Evolutionary conservation across 2,797 vertebrate genomes (phyloP).

Genomic region (Manis pentadactyla): DNA sequence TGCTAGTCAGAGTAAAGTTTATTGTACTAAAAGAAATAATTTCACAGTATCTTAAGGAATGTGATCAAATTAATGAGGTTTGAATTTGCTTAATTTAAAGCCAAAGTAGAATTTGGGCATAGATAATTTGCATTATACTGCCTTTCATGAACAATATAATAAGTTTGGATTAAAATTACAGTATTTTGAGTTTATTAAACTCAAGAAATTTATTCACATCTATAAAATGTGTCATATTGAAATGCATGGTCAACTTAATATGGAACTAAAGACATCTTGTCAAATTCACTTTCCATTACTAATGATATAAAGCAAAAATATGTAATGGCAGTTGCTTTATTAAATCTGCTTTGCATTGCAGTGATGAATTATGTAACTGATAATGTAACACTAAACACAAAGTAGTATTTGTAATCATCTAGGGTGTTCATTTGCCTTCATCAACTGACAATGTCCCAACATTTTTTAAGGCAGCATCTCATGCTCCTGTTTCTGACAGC

Average conservation of each 20-base stretch:
- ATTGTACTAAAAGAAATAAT: not conserved
- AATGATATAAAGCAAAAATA: not conserved
- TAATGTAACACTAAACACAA: not conserved
- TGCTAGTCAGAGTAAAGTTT: not conserved
- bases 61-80: not conserved
- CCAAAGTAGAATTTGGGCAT: not conserved
- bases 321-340: not conserved
- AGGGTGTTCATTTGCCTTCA: not conserved
- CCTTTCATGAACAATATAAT: not conserved
- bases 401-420: not conserved
- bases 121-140: not conserved
- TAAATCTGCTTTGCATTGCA: not conserved
- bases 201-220: not conserved
- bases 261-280: not conserved
- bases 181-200: not conserved
- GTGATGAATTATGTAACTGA: not conserved
- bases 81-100: not conserved
- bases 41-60: not conserved
- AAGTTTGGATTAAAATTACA: not conserved
- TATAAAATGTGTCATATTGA: not conserved
- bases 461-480: not conserved
- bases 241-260: not conserved
- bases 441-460: not conserved
- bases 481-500: not conserved
- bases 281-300: slow-evolving; percentile 42